Percentiles rank a stretch among this genome's conserved stretches.
These are phyloP conservation scores for Medauroidea extradentata DNA, from an alignment of 1,140 invertebrate species.

Conservation along the genomic window DNA sequence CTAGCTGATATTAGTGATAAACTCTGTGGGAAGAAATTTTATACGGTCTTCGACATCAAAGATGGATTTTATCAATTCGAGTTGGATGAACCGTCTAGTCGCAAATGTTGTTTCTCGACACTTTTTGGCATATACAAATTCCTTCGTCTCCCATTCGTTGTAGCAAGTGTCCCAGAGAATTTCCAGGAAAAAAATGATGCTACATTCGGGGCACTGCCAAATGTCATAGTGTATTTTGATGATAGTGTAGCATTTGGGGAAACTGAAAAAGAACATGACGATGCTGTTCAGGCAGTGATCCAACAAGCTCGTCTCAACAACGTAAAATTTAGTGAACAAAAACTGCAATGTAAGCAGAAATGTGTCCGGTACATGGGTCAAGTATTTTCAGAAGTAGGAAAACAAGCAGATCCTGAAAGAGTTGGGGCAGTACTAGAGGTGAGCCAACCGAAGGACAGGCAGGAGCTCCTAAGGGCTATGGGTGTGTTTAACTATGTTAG, in stretches of 20 bases:
- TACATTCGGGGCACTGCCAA: constrained; percentile 30
- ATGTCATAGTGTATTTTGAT: constrained; percentile 39
- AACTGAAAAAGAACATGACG: constrained; percentile 28
- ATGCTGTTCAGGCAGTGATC: constrained; percentile 33
- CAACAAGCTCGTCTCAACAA: constrained; percentile 30
- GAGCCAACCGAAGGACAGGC: constrained; percentile 27
- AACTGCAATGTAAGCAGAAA: constrained; percentile 26
- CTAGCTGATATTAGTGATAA: constrained; percentile 14
- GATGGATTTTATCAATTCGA: constrained; percentile 22
- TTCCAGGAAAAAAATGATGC: constrained; percentile 35
- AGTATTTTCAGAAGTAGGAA: constrained; percentile 31
- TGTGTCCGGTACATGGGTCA: constrained; percentile 35
- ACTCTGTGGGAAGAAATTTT: constrained; percentile 19
- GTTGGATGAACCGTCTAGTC: constrained; percentile 12
- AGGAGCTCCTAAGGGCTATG: constrained; percentile 34
- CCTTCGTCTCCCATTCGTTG: constrained; percentile 36
- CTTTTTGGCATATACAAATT: constrained; percentile 34
- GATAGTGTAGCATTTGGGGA: constrained; percentile 32
- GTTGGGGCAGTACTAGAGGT: constrained; percentile 37
- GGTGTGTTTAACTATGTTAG: constrained; percentile 36
- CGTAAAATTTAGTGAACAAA: constrained; percentile 36
- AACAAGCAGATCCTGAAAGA: constrained; percentile 36
- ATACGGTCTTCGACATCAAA: constrained; percentile 18
- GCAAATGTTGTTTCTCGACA: constrained; percentile 18
- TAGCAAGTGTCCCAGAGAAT: constrained; percentile 29